phyloP scores from a whole-genome alignment of 2,797 vertebrate genomes.

The Malurus splendens region DNA sequence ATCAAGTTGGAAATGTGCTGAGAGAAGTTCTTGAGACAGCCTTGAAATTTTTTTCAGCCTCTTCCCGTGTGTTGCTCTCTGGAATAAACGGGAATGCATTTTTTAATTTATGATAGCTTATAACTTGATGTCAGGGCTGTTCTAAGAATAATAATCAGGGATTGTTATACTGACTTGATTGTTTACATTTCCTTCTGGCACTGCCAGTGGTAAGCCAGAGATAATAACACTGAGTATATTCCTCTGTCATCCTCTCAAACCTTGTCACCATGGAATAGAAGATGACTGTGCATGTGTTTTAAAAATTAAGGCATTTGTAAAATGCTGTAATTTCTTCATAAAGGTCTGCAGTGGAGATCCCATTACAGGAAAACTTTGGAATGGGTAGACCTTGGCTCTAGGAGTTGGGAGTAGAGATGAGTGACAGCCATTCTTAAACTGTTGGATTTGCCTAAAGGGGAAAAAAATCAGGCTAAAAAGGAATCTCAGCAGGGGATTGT shows the following conservation, averaged over 20 bases:
- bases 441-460: background rate
- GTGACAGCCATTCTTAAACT: background rate
- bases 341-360: background rate
- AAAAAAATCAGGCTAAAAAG: background rate
- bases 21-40: background rate
- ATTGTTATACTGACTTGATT: background rate
- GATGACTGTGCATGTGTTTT: background rate
- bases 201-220: background rate
- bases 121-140: background rate
- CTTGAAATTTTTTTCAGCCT: background rate
- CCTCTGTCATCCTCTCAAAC: background rate
- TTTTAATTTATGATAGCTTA: conserved; percentile 17
- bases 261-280: background rate
- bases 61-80: background rate
- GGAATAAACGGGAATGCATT: background rate
- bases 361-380: background rate
- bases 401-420: background rate
- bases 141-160: conserved; percentile 41
- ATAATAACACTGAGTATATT: background rate
- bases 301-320: background rate
- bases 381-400: background rate
- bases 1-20: background rate
- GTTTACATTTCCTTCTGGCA: conserved; percentile 29
- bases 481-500: background rate
- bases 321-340: background rate